Conservation (phyloP, 2,113 vertebrate species). For the Rousettus leschenaultii region DNA sequence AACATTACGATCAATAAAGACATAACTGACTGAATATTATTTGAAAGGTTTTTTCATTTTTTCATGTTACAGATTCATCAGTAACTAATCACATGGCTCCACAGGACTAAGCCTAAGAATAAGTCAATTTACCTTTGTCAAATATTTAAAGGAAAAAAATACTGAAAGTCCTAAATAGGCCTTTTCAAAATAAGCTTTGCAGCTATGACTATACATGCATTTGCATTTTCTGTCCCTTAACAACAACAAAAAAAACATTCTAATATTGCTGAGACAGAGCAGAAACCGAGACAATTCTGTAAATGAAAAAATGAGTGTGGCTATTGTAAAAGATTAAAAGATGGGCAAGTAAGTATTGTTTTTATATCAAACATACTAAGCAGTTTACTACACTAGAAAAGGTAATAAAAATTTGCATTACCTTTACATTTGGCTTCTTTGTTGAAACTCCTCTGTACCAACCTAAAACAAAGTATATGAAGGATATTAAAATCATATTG, state of each 20-base stretch:
- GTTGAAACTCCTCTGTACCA: constrained; percentile 96
- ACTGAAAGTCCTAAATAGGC: neutral
- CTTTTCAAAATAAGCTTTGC: constrained; percentile 29
- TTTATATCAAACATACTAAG: neutral
- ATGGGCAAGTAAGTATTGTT: neutral
- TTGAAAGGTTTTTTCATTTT: neutral
- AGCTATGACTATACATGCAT: constrained; percentile 12
- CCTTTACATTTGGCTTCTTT: constrained; percentile 93
- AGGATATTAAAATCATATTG: constrained; percentile 37
- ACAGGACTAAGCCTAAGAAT: neutral
- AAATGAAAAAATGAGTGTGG: neutral
- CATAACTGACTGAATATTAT: neutral
- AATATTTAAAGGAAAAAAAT: constrained; percentile 15
- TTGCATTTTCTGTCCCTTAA: neutral
- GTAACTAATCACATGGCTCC: neutral
- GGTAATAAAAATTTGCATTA: constrained; percentile 75
- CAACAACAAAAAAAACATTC: constrained; percentile 4
- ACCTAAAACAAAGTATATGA: constrained; percentile 85
- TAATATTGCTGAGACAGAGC: neutral
- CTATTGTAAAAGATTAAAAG: constrained; percentile 3
- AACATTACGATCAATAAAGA: constrained; percentile 1
- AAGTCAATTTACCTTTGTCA: constrained; percentile 8
- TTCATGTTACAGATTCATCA: constrained; percentile 12
- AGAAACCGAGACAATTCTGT: neutral
- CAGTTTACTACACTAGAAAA: neutral